phyloP scores from a whole-genome alignment of 1,140 invertebrate species.

The Diachasmimorpha longicaudata region DNA sequence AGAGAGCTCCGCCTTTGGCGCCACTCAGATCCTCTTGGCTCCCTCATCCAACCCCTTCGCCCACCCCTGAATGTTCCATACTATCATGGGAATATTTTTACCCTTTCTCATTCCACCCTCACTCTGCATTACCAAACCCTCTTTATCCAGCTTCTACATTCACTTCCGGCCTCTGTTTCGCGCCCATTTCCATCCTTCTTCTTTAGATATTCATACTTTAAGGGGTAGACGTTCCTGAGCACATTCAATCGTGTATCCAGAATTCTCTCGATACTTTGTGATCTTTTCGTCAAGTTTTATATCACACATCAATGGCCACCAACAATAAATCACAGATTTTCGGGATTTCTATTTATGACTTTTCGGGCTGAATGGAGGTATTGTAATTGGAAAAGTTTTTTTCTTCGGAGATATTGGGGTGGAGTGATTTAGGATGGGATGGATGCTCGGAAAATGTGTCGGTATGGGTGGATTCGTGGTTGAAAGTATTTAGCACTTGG shows the following conservation, averaged over 20 bases:
- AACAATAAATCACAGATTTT: background rate
- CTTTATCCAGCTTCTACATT: background rate
- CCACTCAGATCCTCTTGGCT: constrained; percentile 1
- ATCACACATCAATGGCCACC: background rate
- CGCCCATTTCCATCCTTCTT: background rate
- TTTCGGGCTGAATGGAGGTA: background rate
- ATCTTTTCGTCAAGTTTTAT: background rate
- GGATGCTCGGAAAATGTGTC: background rate
- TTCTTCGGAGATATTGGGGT: background rate
- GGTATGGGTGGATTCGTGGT: background rate
- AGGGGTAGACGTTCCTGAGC: background rate
- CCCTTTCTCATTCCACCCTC: background rate
- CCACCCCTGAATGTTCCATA: background rate
- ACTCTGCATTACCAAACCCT: background rate
- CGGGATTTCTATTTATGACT: background rate
- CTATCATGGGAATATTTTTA: background rate
- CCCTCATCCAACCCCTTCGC: background rate
- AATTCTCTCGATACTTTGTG: background rate
- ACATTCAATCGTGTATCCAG: background rate
- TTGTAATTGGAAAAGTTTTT: background rate
- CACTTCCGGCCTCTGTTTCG: constrained; percentile 1
- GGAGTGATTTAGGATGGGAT: background rate
- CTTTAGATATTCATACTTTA: constrained; percentile 4
- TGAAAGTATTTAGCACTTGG: background rate
- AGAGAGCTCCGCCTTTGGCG: constrained; percentile 23